Base-by-base conservation (phyloP, 2,113 vertebrate genomes). In the Semicossyphus pulcher region DNA sequence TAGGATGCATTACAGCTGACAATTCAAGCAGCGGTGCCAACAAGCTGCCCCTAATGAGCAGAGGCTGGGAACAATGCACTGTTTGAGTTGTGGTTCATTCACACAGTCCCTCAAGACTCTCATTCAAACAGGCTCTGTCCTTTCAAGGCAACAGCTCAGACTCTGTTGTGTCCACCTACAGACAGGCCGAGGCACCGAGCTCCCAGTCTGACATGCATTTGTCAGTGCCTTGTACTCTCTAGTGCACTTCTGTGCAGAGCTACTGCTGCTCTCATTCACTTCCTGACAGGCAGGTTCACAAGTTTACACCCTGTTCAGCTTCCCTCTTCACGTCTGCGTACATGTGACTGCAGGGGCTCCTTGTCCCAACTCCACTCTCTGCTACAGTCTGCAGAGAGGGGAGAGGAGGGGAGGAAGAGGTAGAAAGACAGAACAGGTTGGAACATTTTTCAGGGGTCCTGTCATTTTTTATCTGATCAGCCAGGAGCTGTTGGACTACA, bases 401-500 rank as follows among this genome's bases (percentile, higher is more conserved):
- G 25, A 44, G 62, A 51, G 59, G 26, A 57, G 59, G 63, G 39
- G 51, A 79, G 83, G 52, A 57, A 71, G 28, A 79, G 64, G 58
- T 36, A 74, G 45, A 85, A 57, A 82, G 32, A 68, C 21, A 90
- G 90, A 92, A 92, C 93, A 95, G 92, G 92, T 93, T 92, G 87
- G 76, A 94, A 93, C 93, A 92, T 93, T 94, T 93, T 94, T 93
- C 92, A 91, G 86, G 88, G 20, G 87, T 89, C 90, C 84, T 93
- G 91, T 94, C 91, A 92, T 94, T 94, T 91, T 92, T 94, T 93
- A 94, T 95, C 94, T 94, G 93, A 95, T 95, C 91, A 93, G 91
- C 92, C 89, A 72, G 83, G 56, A 94, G 94, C 92, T 89, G 68
- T 92, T 92, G 90, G 92, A 93, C 91, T 87, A 91, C 82, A 91